phyloP scores from a whole-genome alignment of 2,888 invertebrate genomes.

The Camponotus fellah region DNA sequence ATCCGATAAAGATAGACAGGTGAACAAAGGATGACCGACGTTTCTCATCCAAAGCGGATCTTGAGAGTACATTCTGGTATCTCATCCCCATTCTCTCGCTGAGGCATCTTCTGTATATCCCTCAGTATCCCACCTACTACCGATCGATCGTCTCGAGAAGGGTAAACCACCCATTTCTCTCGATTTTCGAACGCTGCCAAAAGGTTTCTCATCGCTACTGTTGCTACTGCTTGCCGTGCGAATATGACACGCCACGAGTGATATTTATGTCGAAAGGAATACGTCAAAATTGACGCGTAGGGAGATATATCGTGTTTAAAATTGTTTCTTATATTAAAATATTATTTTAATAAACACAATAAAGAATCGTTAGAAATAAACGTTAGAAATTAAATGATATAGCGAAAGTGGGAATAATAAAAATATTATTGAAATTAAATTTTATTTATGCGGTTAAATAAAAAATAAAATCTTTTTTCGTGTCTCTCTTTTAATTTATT shows the following conservation, averaged over 20 bases:
- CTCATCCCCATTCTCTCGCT: slow-evolving; percentile 47
- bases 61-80: slow-evolving; percentile 53
- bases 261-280: slow-evolving; percentile 1
- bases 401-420: neutral
- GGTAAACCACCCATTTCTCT: slow-evolving; percentile 11
- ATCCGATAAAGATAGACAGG: slow-evolving; percentile 54
- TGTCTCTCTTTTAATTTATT: neutral
- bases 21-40: slow-evolving; percentile 59
- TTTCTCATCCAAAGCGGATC: slow-evolving; percentile 53
- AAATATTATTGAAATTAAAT: slow-evolving; percentile 15
- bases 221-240: no score
- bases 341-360: neutral
- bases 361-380: neutral
- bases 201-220: slow-evolving; percentile 14
- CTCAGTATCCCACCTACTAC: slow-evolving; percentile 8
- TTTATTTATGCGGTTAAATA: neutral
- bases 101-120: slow-evolving; percentile 24
- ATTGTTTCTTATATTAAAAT: neutral
- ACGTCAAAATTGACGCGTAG: neutral
- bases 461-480: neutral
- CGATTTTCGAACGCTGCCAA: neutral
- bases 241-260: neutral
- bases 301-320: neutral
- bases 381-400: neutral
- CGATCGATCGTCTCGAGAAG: slow-evolving; percentile 59